These are phyloP conservation scores for Acrossocheilus fasciatus DNA, from an alignment of 2,797 vertebrate genomes.

Conservation along the genomic window DNA sequence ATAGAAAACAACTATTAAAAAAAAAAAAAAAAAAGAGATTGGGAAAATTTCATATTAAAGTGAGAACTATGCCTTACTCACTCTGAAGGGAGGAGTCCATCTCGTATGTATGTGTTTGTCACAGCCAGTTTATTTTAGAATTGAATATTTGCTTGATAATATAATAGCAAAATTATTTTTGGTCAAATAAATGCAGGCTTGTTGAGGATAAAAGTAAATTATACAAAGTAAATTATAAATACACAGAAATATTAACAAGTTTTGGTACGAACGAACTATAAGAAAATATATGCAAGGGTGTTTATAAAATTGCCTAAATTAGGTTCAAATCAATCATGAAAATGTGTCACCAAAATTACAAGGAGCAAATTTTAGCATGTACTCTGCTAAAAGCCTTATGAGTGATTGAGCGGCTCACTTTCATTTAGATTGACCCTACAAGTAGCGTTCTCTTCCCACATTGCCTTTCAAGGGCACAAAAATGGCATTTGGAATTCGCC, in stretches of 20 bases:
- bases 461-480: slow-evolving; percentile 8
- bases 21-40: not conserved
- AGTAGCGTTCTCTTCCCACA: not conserved
- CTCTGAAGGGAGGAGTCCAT: not conserved
- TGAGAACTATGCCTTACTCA: not conserved
- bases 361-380: not conserved
- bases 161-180: not conserved
- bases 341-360: not conserved
- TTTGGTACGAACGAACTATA: no score
- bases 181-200: not conserved
- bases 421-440: slow-evolving; percentile 2
- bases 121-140: not conserved
- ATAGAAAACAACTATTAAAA: not conserved
- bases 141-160: not conserved
- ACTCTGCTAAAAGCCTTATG: not conserved
- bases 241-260: not conserved
- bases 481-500: slow-evolving; percentile 11
- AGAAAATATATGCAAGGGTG: no score
- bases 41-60: not conserved
- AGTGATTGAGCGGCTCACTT: not conserved
- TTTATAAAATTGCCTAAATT: not conserved
- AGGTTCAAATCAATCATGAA: not conserved
- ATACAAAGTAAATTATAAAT: not conserved
- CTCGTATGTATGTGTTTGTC: not conserved
- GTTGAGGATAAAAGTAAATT: not conserved